Base-by-base conservation (phyloP, 2,113 vertebrate species). In the Elephantulus edwardii region DNA sequence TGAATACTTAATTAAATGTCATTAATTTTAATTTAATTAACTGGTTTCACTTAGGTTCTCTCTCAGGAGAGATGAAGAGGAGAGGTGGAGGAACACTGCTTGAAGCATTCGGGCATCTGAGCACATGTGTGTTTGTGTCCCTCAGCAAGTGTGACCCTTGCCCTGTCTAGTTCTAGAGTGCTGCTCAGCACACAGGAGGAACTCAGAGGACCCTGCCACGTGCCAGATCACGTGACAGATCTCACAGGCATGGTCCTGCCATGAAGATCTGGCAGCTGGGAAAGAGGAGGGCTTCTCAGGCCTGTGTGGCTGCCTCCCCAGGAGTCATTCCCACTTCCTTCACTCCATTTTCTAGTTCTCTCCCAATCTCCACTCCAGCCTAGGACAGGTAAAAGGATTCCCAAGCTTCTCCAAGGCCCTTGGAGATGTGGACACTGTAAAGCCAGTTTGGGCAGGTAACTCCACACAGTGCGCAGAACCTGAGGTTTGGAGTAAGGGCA, bases 1-100 rank as follows among this genome's bases (percentile, higher is more conserved):
- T 78, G 24, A 58, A 85, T 76, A 87, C 83, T 77, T 28, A 87
- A 76, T 83, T 66, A 83, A n/a, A n/a, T n/a, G n/a, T n/a, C n/a
- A n/a, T n/a, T n/a, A n/a, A n/a, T n/a, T 35, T 22, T 74, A 48
- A 79, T 79, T 19, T 42, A 83, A 84, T 68, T 11, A 24, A 48
- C 90, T 68, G 17, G 50, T 91, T 62, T 38, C 81, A 84, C 38
- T 83, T 9, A 3, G 3, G 64, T 78, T 54, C 82, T 85, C 74
- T 84, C 91, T 84, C 83, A 91, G 70, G 91, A 93, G n/a, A 19
- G 26, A 40, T 72, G 8, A 42, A 24, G 44, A 13, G 22, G 9
- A 62, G 54, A 86, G 56, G 66, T 58, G 26, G 38, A 40, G 26
- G 68, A 40, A 12, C 81, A 16, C 48, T 48, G 28, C 20, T 54